phyloP scores from a whole-genome alignment of 2,888 invertebrate species.

The Lamproptera curius region DNA sequence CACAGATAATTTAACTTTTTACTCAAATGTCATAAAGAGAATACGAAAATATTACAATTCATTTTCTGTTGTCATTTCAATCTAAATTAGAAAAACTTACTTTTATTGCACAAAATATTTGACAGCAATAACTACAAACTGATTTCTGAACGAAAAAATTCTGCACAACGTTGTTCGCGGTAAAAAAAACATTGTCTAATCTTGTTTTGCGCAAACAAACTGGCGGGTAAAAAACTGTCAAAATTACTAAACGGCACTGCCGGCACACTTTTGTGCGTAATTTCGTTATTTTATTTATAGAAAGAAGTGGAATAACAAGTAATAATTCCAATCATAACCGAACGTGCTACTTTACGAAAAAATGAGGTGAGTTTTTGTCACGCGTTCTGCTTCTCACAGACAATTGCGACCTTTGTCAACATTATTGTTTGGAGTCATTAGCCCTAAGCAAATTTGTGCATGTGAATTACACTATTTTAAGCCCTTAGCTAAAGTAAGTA shows the following conservation, averaged over 20 bases:
- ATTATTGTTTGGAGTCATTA: too few relatives aligned
- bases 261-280: conserved; percentile 10
- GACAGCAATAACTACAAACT: too few relatives aligned
- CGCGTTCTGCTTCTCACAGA: conserved; percentile 7
- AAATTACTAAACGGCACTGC: not conserved
- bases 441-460: too few relatives aligned
- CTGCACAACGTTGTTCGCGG: not conserved
- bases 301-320: not conserved
- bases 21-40: not conserved
- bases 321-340: conserved; percentile 10
- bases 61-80: not conserved
- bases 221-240: not conserved
- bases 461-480: too few relatives aligned
- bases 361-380: conserved; percentile 15
- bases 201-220: not conserved
- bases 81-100: not conserved
- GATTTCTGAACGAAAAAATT: not conserved
- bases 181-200: not conserved
- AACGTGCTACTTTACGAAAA: conserved; percentile 14
- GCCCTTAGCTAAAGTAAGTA: too few relatives aligned
- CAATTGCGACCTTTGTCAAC: conserved; percentile 6
- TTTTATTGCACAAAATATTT: too few relatives aligned
- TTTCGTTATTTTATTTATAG: conserved; percentile 2
- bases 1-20: not conserved
- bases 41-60: not conserved